phyloP scores from a whole-genome alignment of 2,113 vertebrate genomes.

The Corvus cornix region DNA sequence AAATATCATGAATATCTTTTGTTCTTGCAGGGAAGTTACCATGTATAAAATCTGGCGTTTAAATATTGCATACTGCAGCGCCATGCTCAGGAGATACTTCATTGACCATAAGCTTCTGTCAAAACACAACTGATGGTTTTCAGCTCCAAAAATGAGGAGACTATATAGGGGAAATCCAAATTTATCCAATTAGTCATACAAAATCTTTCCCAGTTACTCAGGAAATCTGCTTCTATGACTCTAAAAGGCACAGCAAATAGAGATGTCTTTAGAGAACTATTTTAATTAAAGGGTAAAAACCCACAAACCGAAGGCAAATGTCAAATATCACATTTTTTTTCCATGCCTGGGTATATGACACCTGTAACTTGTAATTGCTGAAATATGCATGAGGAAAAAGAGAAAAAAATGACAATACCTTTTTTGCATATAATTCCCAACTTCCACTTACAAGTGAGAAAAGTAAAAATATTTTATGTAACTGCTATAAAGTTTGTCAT shows the following conservation, averaged over 20 bases:
- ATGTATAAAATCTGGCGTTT: background rate
- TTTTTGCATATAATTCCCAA: background rate
- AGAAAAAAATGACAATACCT: background rate
- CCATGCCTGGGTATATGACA: background rate
- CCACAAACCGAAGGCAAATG: background rate
- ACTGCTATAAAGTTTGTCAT: background rate
- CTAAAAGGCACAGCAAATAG: background rate
- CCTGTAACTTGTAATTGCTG: background rate
- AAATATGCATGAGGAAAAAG: background rate
- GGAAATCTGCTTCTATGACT: background rate
- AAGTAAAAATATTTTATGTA: background rate
- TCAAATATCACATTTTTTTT: background rate
- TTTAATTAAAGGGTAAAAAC: background rate
- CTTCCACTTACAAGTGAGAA: background rate
- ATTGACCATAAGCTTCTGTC: background rate
- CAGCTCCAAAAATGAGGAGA: background rate
- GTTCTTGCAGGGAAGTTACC: background rate
- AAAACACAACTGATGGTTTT: background rate
- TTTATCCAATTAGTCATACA: constrained; percentile 38
- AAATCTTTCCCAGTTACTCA: constrained; percentile 5
- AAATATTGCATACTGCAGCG: background rate
- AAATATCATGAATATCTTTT: background rate
- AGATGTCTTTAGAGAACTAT: background rate
- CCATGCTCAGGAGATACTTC: background rate
- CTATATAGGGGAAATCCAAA: background rate